These are phyloP conservation scores for Cyclina sinensis DNA, from an alignment of 1,140 invertebrate genomes.

Conservation along the genomic window DNA sequence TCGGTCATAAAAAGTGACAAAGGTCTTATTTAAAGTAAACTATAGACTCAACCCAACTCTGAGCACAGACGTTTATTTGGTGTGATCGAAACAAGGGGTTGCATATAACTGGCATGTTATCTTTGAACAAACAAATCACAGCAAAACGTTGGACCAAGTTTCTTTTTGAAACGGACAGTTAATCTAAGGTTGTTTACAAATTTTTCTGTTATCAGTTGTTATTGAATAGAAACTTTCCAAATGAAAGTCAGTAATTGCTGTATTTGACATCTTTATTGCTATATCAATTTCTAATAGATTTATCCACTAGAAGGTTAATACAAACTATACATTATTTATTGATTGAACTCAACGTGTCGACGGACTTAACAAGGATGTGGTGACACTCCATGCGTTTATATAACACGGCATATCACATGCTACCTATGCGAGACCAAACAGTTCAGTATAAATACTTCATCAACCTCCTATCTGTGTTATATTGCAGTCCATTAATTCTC, in stretches of 20 bases:
- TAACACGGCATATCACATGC: too few relatives aligned
- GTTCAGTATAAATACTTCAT: too few relatives aligned
- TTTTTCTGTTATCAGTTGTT: not conserved
- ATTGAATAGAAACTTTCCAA: not conserved
- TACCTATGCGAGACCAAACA: too few relatives aligned
- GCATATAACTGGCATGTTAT: not conserved
- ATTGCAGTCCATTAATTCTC: too few relatives aligned
- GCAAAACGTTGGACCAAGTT: not conserved
- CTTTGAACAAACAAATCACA: slow-evolving; percentile 2
- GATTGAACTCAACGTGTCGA: not conserved
- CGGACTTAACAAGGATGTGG: not conserved
- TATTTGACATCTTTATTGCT: slow-evolving; percentile 26
- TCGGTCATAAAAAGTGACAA: too few relatives aligned
- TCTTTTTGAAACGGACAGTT: not conserved
- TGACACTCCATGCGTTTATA: too few relatives aligned
- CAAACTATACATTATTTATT: not conserved
- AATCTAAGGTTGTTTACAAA: not conserved
- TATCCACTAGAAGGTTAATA: not conserved
- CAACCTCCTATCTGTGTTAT: too few relatives aligned
- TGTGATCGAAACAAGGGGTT: too few relatives aligned
- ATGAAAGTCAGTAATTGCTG: not conserved
- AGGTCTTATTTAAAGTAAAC: too few relatives aligned
- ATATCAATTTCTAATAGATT: slow-evolving; percentile 13
- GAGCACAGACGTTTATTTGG: too few relatives aligned
- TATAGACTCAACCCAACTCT: too few relatives aligned